Evolutionary conservation across 2,888 invertebrate species (phyloP).

Genomic region (Reticulitermes lucifugus): DNA sequence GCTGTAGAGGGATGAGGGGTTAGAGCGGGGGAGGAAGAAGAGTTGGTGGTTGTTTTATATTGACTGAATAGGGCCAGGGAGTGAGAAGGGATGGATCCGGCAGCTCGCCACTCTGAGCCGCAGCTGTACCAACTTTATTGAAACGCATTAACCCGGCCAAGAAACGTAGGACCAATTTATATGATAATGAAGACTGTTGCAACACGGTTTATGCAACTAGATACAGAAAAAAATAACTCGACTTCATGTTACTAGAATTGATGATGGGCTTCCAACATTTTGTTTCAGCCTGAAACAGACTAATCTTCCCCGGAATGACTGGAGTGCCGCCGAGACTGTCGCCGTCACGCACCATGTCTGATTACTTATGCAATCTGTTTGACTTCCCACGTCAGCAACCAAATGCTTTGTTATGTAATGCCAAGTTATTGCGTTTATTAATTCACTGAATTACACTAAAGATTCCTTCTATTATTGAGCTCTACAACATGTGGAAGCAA

Average conservation of each 20-base stretch:
- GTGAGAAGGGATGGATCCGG: not conserved
- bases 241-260: constrained; percentile 42
- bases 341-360: not conserved
- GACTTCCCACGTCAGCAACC: not conserved
- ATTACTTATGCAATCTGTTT: constrained; percentile 4
- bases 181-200: constrained; percentile 51
- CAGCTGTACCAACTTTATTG: constrained; percentile 46
- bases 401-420: not conserved
- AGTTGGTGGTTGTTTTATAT: constrained; percentile 36
- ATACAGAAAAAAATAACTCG: constrained; percentile 42
- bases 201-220: constrained; percentile 46
- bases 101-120: constrained; percentile 7
- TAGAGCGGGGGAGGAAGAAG: not conserved
- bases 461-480: too few relatives aligned
- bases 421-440: not conserved
- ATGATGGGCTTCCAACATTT: constrained; percentile 44
- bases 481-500: too few relatives aligned
- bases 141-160: constrained; percentile 46
- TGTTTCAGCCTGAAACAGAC: constrained; percentile 27
- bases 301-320: not conserved
- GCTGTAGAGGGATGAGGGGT: not conserved
- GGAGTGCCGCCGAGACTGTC: not conserved
- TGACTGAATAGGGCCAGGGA: constrained; percentile 21
- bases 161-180: constrained; percentile 49
- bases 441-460: not conserved